Percentiles rank a stretch among this genome's conserved stretches.
phyloP scores from a whole-genome alignment of 2,888 invertebrate species.

The Escarpia spicata region DNA sequence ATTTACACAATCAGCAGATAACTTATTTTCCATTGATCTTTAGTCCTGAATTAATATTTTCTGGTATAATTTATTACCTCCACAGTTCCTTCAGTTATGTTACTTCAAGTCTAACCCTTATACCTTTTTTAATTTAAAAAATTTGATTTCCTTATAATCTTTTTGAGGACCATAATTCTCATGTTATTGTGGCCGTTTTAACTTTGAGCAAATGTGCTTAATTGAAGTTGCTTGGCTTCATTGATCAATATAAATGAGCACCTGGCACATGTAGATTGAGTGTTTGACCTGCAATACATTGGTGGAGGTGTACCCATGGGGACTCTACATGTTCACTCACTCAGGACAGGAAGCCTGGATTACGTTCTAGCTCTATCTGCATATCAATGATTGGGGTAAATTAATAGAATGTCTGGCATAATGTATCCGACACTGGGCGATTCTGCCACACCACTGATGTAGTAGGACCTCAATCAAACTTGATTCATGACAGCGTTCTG shows the following conservation, averaged over 20 bases:
- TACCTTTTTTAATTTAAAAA: no score
- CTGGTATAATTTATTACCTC: no score
- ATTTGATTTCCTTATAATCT: no score
- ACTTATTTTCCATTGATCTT: no score
- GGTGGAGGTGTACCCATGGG: not conserved
- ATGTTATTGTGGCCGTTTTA: not conserved
- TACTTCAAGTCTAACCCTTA: no score
- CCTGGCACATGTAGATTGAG: not conserved
- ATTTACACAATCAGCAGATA: no score
- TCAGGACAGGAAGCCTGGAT: not conserved
- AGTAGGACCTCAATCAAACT: not conserved
- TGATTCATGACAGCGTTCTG: not conserved
- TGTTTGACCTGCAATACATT: not conserved
- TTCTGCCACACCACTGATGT: not conserved
- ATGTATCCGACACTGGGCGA: not conserved
- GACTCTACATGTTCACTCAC: not conserved
- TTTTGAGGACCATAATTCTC: not conserved
- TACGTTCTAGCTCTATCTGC: not conserved
- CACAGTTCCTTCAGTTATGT: no score
- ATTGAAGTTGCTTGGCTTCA: not conserved
- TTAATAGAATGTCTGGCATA: not conserved
- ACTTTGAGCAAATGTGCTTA: not conserved
- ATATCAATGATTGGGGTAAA: not conserved
- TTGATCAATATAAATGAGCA: not conserved
- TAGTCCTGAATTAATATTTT: no score